Evolutionary conservation across 2,113 vertebrate species (phyloP).

Genomic region (Craseonycteris thonglongyai): DNA sequence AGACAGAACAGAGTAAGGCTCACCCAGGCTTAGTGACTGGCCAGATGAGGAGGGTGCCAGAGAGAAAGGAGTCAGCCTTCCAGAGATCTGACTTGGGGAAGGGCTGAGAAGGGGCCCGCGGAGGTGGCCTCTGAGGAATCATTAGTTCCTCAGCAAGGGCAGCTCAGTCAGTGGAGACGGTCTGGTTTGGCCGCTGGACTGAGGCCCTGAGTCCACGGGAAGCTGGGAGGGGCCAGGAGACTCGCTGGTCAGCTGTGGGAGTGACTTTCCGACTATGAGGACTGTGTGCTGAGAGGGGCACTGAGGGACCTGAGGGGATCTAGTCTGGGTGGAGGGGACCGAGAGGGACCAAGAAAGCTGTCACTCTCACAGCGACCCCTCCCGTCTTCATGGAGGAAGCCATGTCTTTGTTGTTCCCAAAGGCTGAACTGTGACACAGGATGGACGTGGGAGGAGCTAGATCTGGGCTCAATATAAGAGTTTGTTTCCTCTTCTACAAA

Average conservation of each 20-base stretch:
- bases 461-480: neutral
- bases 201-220: neutral
- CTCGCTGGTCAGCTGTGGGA: neutral
- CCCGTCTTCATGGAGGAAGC: accelerated
- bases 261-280: neutral
- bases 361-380: neutral
- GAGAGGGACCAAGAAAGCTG: neutral
- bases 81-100: neutral
- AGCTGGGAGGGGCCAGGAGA: neutral
- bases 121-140: neutral
- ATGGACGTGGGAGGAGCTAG: neutral
- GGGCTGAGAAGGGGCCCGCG: neutral
- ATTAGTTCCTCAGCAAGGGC: neutral
- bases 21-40: neutral
- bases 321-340: neutral
- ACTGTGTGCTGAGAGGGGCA: neutral
- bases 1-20: neutral
- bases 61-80: neutral
- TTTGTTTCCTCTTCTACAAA: neutral
- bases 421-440: neutral
- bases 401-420: accelerated
- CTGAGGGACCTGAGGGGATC: neutral
- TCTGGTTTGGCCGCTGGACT: neutral
- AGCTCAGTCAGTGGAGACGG: neutral
- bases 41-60: neutral